Conservation (phyloP, 1,140 invertebrate genomes). For the Anastrepha ludens region DNA sequence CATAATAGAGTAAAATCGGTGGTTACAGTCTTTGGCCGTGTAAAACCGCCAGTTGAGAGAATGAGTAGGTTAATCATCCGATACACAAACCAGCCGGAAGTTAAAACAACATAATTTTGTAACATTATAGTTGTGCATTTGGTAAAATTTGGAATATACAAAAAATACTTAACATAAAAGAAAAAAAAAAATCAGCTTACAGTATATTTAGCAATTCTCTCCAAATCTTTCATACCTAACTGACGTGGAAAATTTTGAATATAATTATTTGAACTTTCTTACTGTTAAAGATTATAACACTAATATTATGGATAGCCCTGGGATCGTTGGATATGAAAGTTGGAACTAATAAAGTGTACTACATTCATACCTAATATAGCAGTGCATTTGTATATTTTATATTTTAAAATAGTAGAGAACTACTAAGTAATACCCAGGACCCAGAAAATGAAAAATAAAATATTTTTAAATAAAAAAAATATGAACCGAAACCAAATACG, state of each 20-base stretch:
- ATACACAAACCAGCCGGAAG: no score
- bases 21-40: no score
- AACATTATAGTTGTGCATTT: neutral
- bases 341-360: neutral
- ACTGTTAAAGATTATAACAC: no score
- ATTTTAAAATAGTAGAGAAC: neutral
- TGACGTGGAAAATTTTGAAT: neutral
- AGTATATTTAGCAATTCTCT: neutral
- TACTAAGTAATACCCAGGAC: no score
- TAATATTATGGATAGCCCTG: no score
- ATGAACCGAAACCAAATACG: no score
- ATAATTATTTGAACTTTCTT: neutral
- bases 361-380: neutral
- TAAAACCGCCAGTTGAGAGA: no score
- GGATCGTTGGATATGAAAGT: neutral
- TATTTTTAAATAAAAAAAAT: no score
- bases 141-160: neutral
- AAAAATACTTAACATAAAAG: neutral
- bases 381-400: neutral
- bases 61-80: no score
- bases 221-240: neutral
- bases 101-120: conserved; percentile 30
- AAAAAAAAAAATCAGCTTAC: neutral
- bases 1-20: no score
- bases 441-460: no score